phyloP scores from a whole-genome alignment of 2,113 vertebrate genomes.

The Takifugu bimaculatus region DNA sequence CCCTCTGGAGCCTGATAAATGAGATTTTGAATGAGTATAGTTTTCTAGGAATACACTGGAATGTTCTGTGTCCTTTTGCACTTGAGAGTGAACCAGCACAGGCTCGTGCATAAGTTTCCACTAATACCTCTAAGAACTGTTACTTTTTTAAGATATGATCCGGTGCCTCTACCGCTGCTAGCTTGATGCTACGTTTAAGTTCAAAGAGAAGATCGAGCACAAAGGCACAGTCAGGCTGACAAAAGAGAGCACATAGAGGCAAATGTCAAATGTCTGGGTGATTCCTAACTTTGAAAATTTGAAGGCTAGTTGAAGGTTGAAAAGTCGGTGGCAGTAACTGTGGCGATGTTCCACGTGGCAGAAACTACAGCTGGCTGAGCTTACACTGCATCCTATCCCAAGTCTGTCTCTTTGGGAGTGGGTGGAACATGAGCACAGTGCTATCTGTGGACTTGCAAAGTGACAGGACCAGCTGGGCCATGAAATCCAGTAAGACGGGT shows the following conservation, averaged over 20 bases:
- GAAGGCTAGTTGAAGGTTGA: not conserved
- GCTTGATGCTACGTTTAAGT: conserved; percentile 42
- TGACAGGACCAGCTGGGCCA: conserved; percentile 87
- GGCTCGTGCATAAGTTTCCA: conserved; percentile 16
- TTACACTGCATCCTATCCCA: conserved; percentile 35
- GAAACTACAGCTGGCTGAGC: conserved; percentile 44
- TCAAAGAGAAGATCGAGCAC: conserved; percentile 14
- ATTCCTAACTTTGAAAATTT: too few species aligned
- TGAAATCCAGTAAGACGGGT: conserved; percentile 74
- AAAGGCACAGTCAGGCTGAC: not conserved
- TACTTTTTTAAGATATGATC: conserved; percentile 55
- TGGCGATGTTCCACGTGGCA: not conserved
- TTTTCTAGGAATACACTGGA: conserved; percentile 32
- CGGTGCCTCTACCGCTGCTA: conserved; percentile 40
- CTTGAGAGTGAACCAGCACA: conserved; percentile 36
- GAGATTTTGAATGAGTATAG: conserved; percentile 15
- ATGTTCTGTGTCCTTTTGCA: conserved; percentile 47
- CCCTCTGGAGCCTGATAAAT: conserved; percentile 15
- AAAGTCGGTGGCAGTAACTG: not conserved
- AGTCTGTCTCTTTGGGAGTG: conserved; percentile 21
- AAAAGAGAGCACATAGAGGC: not conserved
- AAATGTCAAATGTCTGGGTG: conserved; percentile 21
- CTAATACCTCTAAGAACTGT: conserved; percentile 54
- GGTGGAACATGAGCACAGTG: conserved; percentile 42
- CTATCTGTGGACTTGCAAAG: conserved; percentile 78